A percentile compares a stretch with the other conserved stretches of the same genome.
These are phyloP conservation scores for Lutraria lutraria DNA, from an alignment of 2,888 invertebrate species.

Conservation along the genomic window DNA sequence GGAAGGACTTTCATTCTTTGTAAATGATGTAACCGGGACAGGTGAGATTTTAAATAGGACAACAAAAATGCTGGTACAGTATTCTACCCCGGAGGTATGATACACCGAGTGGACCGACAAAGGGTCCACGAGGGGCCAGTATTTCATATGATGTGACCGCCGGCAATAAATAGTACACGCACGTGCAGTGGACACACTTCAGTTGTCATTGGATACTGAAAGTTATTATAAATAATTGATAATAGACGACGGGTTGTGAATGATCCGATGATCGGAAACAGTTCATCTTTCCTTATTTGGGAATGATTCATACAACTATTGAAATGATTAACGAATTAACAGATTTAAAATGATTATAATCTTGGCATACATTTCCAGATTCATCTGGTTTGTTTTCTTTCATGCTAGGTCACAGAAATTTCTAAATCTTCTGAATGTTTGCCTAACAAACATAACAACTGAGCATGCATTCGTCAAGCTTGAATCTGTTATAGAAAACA, in stretches of 20 bases:
- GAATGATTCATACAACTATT: background rate
- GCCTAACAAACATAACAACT: too few species aligned
- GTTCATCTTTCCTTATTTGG: background rate
- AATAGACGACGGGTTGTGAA: constrained; percentile 1
- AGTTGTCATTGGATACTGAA: constrained; percentile 24
- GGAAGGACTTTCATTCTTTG: background rate
- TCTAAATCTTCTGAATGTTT: too few species aligned
- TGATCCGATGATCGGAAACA: background rate
- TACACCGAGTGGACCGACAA: constrained; percentile 31
- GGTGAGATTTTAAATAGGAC: constrained; percentile 12
- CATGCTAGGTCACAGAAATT: too few species aligned
- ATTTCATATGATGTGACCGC: constrained; percentile 34
- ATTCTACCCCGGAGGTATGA: constrained; percentile 3
- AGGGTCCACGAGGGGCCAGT: constrained; percentile 24
- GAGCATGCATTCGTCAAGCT: too few species aligned
- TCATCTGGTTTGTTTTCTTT: too few species aligned
- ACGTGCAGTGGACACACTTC: constrained; percentile 30
- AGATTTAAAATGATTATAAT: too few species aligned
- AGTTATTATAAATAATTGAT: background rate
- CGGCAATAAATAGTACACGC: constrained; percentile 31
- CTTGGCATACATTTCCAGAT: too few species aligned
- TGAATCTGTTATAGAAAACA: too few species aligned
- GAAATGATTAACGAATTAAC: too few species aligned
- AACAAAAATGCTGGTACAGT: constrained; percentile 16
- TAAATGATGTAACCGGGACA: constrained; percentile 12